These are phyloP conservation scores for Mesochorus sp. DNA, from an alignment of 2,888 invertebrate species.

Conservation along the genomic window DNA sequence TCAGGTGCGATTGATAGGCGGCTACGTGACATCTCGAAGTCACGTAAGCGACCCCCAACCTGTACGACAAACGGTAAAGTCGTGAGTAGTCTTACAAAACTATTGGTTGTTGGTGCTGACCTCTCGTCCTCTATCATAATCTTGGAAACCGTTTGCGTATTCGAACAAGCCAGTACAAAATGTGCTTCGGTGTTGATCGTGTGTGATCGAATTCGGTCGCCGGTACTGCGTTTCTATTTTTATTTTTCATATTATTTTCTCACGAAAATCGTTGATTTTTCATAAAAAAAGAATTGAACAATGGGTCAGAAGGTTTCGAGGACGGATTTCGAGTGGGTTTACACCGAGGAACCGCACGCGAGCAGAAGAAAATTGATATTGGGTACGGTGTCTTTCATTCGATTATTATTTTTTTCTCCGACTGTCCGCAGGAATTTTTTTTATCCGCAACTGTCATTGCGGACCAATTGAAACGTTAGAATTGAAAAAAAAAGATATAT, in stretches of 20 bases:
- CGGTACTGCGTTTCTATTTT: background rate
- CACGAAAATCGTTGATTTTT: background rate
- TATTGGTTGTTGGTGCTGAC: constrained; percentile 47
- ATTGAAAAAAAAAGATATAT: background rate
- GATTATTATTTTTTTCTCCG: constrained; percentile 8
- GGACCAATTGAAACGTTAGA: constrained; percentile 3
- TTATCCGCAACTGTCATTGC: background rate
- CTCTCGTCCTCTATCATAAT: constrained; percentile 39
- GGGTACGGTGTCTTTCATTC: constrained; percentile 85
- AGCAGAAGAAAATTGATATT: constrained; percentile 96
- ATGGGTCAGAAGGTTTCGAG: constrained; percentile 98
- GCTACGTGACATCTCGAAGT: no score
- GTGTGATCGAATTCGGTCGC: background rate
- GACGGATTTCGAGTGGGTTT: constrained; percentile 98
- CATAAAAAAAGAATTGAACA: constrained; percentile 66
- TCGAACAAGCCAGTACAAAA: constrained; percentile 35
- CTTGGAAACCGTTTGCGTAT: constrained; percentile 13
- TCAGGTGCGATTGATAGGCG: no score
- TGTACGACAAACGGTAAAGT: no score
- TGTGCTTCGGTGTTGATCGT: constrained; percentile 5
- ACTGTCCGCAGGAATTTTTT: background rate
- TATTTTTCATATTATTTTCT: background rate
- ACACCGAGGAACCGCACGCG: constrained; percentile 99
- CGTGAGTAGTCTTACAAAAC: background rate
- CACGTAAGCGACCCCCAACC: no score